phyloP scores from a whole-genome alignment of 1,140 invertebrate species.

The Heliothis virescens region DNA sequence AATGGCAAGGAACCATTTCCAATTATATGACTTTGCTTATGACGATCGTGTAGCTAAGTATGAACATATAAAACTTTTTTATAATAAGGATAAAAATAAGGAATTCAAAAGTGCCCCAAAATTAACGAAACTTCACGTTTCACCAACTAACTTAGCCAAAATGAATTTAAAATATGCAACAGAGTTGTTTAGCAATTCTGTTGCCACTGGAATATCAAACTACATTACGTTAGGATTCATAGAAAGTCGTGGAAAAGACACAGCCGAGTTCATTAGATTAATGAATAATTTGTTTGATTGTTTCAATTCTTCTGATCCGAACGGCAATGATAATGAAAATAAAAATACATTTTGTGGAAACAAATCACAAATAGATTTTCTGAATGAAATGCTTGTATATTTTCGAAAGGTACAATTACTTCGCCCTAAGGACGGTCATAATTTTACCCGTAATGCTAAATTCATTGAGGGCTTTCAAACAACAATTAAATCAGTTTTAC shows the following conservation, averaged over 20 bases:
- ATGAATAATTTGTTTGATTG: constrained; percentile 12
- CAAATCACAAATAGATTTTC: neutral
- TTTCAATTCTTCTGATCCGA: neutral
- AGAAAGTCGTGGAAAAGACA: neutral
- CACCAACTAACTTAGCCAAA: neutral
- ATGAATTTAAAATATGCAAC: neutral
- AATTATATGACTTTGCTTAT: neutral
- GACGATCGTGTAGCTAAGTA: neutral
- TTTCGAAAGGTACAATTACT: neutral
- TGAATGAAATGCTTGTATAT: neutral
- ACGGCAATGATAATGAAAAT: neutral
- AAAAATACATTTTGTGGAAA: neutral
- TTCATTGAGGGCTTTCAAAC: neutral
- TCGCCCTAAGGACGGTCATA: too few species aligned
- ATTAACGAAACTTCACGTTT: neutral
- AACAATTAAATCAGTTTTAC: neutral
- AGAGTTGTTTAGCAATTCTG: neutral
- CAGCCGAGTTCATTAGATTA: neutral
- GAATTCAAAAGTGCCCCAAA: neutral
- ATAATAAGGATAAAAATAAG: neutral
- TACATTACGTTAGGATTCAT: neutral
- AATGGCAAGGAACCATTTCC: neutral
- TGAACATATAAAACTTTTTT: neutral
- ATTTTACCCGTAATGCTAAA: neutral
- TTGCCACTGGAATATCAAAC: neutral